phyloP scores from a whole-genome alignment of 2,797 vertebrate genomes.

The Anguilla marmorata region DNA sequence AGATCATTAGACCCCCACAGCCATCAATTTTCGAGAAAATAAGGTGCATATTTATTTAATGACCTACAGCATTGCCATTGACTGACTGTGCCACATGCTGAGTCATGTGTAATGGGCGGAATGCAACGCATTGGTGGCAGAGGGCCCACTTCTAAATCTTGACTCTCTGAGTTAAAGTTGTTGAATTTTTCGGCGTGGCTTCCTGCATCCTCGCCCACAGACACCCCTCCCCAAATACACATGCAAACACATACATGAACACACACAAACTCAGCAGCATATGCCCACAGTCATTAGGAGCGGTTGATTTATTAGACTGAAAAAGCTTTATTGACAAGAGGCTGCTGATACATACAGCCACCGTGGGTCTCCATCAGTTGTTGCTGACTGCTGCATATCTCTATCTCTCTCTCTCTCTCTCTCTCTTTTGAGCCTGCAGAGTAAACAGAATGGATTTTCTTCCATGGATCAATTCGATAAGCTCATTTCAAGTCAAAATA shows the following conservation, averaged over 20 bases:
- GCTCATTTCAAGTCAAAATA: conserved; percentile 54
- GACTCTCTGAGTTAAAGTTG: conserved; percentile 3
- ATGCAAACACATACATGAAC: neutral
- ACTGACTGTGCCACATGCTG: neutral
- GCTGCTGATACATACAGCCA: conserved; percentile 22
- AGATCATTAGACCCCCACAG: conserved; percentile 16
- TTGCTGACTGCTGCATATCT: conserved; percentile 4
- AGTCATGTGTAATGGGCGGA: neutral
- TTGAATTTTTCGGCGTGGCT: conserved; percentile 25
- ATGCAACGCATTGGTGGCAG: neutral
- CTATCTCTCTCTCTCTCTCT: neutral
- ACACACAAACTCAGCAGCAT: neutral
- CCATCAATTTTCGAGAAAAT: conserved; percentile 9
- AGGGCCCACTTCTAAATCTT: neutral
- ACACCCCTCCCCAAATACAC: neutral
- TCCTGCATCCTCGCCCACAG: conserved; percentile 1
- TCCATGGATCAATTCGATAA: conserved; percentile 64
- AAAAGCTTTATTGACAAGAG: conserved; percentile 21
- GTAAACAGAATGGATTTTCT: conserved; percentile 62
- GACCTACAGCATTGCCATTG: conserved; percentile 6
- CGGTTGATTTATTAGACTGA: conserved; percentile 33
- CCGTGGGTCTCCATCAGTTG: neutral
- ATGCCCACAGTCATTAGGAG: neutral
- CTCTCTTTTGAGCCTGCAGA: conserved; percentile 25
- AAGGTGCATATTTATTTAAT: conserved; percentile 18